Base-by-base conservation (phyloP, 2,888 invertebrate genomes). In the Panorpa germanica region DNA sequence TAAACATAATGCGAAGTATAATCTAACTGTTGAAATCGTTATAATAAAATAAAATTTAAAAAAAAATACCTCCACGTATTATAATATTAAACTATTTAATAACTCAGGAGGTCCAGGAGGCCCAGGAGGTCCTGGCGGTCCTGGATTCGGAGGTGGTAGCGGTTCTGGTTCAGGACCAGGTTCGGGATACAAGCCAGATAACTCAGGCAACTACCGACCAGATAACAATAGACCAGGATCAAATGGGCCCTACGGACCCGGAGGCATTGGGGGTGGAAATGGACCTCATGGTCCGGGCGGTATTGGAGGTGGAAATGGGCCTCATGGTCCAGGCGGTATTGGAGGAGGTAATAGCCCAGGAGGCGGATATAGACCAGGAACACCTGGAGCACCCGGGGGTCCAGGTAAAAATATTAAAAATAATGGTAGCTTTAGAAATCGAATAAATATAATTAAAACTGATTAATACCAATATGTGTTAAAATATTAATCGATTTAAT, bases 301-400 rank as follows among this genome's bases (percentile, higher is more conserved):
- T 4, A 22, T 34, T 12, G 25, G 27, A 25, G 21, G 25, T 14
- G 31, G 19, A 11, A 38, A 32, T 10, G 50, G 49, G 17, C 47
- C 45, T 18, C 41, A 41, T 9, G 50, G 49, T 36, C 32, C 32
- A 61, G 58, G 30, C 63, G 17, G 12, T 10, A 13, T 17, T 5
- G 25, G 26, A 7, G 25, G 25, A 20, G 28, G 13, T 28, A 17
- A 13, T 2, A 14, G 11, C 8, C 13, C 4, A 23, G 29, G 20
- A 15, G n/a, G n/a, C 12, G 7, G 11, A n/a, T n/a, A n/a, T n/a
- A n/a, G n/a, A n/a, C n/a, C n/a, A n/a, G n/a, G n/a, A n/a, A n/a
- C n/a, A n/a, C n/a, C n/a, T n/a, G n/a, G n/a, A 63, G 29, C 29
- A 29, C 12, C 18, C 6, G 32, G 25, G 10, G 35, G 34, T 8